A percentile compares a stretch with the other conserved stretches of the same genome.
Conservation (phyloP, 2,797 vertebrate genomes). For the Lophius americanus region DNA sequence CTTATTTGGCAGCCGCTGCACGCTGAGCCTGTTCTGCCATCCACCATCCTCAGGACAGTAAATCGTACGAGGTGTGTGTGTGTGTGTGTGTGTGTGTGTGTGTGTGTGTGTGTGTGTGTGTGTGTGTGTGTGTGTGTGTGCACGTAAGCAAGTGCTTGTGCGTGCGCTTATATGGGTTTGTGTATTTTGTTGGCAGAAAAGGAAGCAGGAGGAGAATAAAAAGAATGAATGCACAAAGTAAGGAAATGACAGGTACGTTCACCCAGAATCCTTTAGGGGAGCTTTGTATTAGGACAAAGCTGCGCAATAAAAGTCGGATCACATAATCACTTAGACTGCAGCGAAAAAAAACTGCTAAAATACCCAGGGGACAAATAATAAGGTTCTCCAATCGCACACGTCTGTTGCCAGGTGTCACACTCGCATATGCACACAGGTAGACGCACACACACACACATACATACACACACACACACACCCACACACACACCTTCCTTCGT, state of each 20-base stretch:
- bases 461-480: conserved; percentile 6
- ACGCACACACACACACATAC: conserved; percentile 2
- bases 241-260: conserved; percentile 42
- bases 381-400: conserved; percentile 72
- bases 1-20: conserved; percentile 57
- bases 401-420: conserved; percentile 63
- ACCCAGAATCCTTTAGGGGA: conserved; percentile 67
- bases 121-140: conserved; percentile 29
- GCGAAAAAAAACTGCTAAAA: conserved; percentile 62
- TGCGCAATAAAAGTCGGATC: conserved; percentile 77
- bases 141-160: conserved; percentile 42
- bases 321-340: conserved; percentile 80
- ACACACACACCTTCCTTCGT: conserved; percentile 43
- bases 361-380: conserved; percentile 79
- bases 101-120: conserved; percentile 36
- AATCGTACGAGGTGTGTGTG: conserved; percentile 47
- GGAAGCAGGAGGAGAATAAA: conserved; percentile 20
- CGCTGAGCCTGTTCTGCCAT: conserved; percentile 56
- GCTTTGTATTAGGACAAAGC: conserved; percentile 76
- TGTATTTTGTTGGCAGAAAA: conserved; percentile 38
- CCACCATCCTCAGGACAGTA: conserved; percentile 44
- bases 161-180: conserved; percentile 41
- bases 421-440: conserved; percentile 2
- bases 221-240: conserved; percentile 39
- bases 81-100: conserved; percentile 29